Evolutionary conservation across 2,113 vertebrate species (phyloP).

Genomic region (Dermatemys mawii): DNA sequence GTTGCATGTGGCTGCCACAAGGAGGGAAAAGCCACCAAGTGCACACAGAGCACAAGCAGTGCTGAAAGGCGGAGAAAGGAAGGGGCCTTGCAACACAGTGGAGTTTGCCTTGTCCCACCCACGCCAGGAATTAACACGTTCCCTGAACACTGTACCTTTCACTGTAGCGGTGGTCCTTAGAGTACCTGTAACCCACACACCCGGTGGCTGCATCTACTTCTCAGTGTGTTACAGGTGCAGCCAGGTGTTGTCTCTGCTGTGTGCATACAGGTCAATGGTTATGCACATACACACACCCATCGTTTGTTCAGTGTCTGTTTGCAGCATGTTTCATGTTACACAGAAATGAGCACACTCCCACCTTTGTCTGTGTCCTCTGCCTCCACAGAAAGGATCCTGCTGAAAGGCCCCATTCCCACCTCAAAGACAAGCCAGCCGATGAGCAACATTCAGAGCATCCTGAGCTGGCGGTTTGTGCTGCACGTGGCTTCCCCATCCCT

Average conservation of each 20-base stretch:
- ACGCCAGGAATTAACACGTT: neutral
- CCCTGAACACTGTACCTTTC: neutral
- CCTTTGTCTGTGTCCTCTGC: neutral
- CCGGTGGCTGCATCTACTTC: neutral
- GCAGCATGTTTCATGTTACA: constrained; percentile 54
- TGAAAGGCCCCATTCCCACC: neutral
- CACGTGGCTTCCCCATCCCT: neutral
- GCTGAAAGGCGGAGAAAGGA: neutral
- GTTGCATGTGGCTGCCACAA: too few species aligned
- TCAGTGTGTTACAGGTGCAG: neutral
- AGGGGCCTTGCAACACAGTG: neutral
- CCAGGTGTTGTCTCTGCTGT: neutral
- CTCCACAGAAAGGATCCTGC: neutral
- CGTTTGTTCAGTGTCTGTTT: neutral
- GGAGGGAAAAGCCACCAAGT: neutral
- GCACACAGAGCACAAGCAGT: neutral
- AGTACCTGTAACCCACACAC: neutral
- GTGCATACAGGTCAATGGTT: neutral
- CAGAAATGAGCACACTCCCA: neutral
- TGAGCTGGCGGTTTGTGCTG: neutral
- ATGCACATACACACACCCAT: neutral
- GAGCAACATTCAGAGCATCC: neutral
- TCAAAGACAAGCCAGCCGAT: neutral
- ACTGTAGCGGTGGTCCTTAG: neutral
- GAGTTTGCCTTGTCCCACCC: neutral